Base-by-base conservation (phyloP, 1,140 invertebrate species). In the Sesamia nonagrioides region DNA sequence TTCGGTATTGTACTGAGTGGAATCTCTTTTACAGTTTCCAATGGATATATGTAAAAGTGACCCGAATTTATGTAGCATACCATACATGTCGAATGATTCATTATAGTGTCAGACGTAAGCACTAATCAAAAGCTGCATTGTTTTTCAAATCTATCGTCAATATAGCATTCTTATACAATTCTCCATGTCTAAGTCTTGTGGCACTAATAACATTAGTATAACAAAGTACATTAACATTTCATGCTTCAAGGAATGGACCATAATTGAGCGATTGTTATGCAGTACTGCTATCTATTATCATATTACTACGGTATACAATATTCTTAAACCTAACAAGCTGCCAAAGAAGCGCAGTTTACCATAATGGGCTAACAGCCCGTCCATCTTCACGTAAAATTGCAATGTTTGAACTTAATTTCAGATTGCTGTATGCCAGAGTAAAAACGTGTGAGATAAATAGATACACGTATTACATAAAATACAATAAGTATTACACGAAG, bases 1-100 rank as follows among this genome's bases (percentile, higher is more conserved):
- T 82, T 86, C 79, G 77, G 83, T 87, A 82, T 84, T 87, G 85
- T 82, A 79, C 78, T 78, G 45, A 42, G 37, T 61, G 68, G 56
- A 77, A 77, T 77, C 60, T 77, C 60, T 42, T 77, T 63, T 50
- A 45, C 72, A 42, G 73, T 76, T 50, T 63, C 58, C 18, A 76
- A 76, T 63, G 42, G 56, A 33, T 27, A 63, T 76, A 33, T 27
- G 42, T 76, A 40, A 68, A 54, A 68, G 68, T 33, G 68, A 68
- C 37, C 17, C 33, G 73, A 68, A 42, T 68, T 56, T 56, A 40
- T 9, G 15, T n/a, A 33, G 54, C 27, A 42, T 48, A 21, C 35
- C 42, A 18, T 6, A 77, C 50, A 68, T 75, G 68, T 52, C 1
- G 48, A 68, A 27, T 54, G n/a, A 37, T 27, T 74, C 50, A 50